phyloP scores from a whole-genome alignment of 2,797 vertebrate genomes.

The Xenops minutus region DNA sequence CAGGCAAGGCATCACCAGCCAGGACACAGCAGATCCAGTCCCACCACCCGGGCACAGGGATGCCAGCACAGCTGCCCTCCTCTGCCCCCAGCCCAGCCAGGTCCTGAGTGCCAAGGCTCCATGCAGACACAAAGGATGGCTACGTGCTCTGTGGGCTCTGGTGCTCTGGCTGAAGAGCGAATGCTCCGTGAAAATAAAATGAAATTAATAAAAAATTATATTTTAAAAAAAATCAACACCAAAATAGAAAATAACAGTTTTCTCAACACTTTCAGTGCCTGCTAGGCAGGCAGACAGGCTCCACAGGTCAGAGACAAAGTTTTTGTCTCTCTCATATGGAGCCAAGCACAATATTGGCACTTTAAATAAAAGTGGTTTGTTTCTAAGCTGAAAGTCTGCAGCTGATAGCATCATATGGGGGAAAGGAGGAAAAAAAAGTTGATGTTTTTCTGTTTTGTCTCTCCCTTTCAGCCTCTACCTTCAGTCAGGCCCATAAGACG shows the following conservation, averaged over 20 bases:
- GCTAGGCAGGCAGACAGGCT: slow-evolving; percentile 41
- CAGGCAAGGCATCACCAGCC: neutral
- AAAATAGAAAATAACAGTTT: slow-evolving; percentile 51
- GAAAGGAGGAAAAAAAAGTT: neutral
- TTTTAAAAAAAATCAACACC: neutral
- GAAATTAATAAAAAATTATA: neutral
- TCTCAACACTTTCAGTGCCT: slow-evolving; percentile 32
- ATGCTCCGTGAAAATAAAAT: neutral
- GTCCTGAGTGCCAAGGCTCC: neutral
- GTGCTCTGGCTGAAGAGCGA: neutral
- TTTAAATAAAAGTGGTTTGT: neutral
- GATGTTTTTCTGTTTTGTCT: neutral
- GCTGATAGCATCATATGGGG: neutral
- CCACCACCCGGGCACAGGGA: neutral
- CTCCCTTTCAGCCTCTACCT: neutral
- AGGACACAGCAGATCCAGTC: neutral
- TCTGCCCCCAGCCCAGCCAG: neutral
- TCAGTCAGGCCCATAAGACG: neutral
- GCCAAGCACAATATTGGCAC: slow-evolving; percentile 52
- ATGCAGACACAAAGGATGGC: neutral
- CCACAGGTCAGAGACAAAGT: slow-evolving; percentile 48
- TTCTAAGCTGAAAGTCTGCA: slow-evolving; percentile 9
- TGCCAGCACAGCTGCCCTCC: neutral
- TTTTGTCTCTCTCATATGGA: slow-evolving; percentile 8
- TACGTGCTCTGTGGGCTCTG: neutral